Conservation (phyloP, 1,140 invertebrate genomes). For the Pollicipes pollicipes region DNA sequence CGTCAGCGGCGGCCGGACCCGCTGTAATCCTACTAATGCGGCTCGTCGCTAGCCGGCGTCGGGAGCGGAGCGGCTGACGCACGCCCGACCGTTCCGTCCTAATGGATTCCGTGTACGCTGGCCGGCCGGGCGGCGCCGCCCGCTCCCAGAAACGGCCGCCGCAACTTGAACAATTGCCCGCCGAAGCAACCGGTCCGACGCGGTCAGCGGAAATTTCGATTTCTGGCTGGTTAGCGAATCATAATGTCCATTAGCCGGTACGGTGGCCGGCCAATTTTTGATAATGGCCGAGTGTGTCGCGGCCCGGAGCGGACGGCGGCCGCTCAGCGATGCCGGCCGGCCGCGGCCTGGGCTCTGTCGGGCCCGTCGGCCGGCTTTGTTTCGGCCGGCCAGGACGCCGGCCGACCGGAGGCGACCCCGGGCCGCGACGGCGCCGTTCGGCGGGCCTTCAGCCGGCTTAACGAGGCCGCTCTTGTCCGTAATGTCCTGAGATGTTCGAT, state of each 20-base stretch:
- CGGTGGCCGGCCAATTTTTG: background rate
- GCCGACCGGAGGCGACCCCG: background rate
- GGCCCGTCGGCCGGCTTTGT: too few species aligned
- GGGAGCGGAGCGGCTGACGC: too few species aligned
- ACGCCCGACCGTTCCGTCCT: background rate
- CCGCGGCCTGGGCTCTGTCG: background rate
- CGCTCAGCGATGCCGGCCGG: too few species aligned
- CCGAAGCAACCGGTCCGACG: background rate
- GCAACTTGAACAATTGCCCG: background rate
- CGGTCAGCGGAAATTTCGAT: background rate
- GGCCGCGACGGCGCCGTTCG: too few species aligned
- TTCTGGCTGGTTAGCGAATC: background rate
- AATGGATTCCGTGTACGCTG: background rate
- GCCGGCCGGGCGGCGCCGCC: too few species aligned
- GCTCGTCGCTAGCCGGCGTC: background rate
- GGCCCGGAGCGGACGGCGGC: too few species aligned
- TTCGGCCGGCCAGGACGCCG: too few species aligned
- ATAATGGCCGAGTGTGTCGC: too few species aligned
- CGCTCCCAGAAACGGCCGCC: background rate
- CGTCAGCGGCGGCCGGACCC: background rate
- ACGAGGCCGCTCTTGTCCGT: background rate
- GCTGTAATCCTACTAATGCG: background rate
- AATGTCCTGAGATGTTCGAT: background rate
- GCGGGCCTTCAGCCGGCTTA: background rate
- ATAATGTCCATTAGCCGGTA: background rate